phyloP scores from a whole-genome alignment of 1,140 invertebrate genomes.

The Drosophila ohnishii region DNA sequence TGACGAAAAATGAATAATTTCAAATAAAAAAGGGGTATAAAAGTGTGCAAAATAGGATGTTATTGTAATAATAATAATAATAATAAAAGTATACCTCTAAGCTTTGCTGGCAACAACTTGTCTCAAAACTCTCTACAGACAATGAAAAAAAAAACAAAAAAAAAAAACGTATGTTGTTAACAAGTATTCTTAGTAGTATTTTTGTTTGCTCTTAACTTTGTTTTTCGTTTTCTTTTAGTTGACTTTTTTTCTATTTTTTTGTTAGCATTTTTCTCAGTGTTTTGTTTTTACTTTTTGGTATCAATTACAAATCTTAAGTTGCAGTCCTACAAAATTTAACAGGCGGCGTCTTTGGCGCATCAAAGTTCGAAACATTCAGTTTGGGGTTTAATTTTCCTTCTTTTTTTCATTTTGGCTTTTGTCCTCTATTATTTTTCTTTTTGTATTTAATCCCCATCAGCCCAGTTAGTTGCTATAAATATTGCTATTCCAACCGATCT shows the following conservation, averaged over 20 bases:
- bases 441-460: constrained; percentile 16
- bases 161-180: constrained; percentile 23
- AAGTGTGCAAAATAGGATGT: neutral
- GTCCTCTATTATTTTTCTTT: constrained; percentile 1
- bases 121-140: constrained; percentile 30
- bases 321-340: constrained; percentile 60
- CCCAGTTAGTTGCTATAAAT: constrained; percentile 29
- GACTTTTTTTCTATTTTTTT: constrained; percentile 48
- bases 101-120: constrained; percentile 23
- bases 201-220: constrained; percentile 23
- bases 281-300: constrained; percentile 54
- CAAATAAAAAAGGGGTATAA: neutral
- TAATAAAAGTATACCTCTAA: constrained; percentile 13
- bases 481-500: constrained; percentile 57
- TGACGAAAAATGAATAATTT: constrained; percentile 1
- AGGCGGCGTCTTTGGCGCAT: constrained; percentile 21
- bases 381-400: constrained; percentile 7
- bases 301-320: constrained; percentile 57
- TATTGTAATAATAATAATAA: neutral
- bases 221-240: constrained; percentile 9
- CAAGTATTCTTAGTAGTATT: constrained; percentile 35
- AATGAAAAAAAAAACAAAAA: constrained; percentile 8
- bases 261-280: constrained; percentile 34
- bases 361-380: constrained; percentile 54
- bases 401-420: constrained; percentile 10